Evolutionary conservation across 37 sponge, comb jelly and placozoan genomes (phyloP).

Genomic region (Tethya wilhelma): DNA sequence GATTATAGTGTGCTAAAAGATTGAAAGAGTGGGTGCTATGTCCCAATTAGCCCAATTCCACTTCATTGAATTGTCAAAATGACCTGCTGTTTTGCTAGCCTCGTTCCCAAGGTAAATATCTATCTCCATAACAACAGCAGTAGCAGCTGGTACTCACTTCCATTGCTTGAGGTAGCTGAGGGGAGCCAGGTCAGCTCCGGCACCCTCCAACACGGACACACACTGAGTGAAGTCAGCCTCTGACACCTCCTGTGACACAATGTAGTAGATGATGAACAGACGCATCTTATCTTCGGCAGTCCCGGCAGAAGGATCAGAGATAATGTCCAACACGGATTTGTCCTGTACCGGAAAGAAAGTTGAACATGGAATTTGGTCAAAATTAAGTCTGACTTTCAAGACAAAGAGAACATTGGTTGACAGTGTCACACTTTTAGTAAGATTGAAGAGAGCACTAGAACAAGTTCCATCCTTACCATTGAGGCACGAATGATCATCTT

Average conservation of each 20-base stretch:
- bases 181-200: slow-evolving; percentile 60
- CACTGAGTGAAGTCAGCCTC: slow-evolving; percentile 72
- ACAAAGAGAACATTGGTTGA: not conserved
- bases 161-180: slow-evolving; percentile 82
- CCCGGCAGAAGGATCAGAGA: slow-evolving; percentile 77
- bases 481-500: slow-evolving; percentile 92
- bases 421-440: not conserved
- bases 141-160: slow-evolving; percentile 70
- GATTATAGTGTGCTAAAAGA: too few species aligned
- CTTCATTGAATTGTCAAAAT: too few species aligned
- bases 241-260: slow-evolving; percentile 67
- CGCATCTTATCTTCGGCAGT: slow-evolving; percentile 92
- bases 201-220: slow-evolving; percentile 58
- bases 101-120: too few species aligned
- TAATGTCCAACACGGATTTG: slow-evolving; percentile 75
- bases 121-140: too few species aligned
- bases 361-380: not conserved
- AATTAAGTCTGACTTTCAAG: not conserved
- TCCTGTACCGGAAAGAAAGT: slow-evolving; percentile 46
- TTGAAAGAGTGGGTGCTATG: not conserved
- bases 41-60: not conserved
- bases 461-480: slow-evolving; percentile 38
- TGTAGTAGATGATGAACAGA: slow-evolving; percentile 93
- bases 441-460: not conserved
- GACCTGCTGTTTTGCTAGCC: too few species aligned